Evolutionary conservation across 2,888 invertebrate genomes (phyloP), one percentile per base, ranked within the genome.

Genomic region (Drosophila hamatofila): DNA sequence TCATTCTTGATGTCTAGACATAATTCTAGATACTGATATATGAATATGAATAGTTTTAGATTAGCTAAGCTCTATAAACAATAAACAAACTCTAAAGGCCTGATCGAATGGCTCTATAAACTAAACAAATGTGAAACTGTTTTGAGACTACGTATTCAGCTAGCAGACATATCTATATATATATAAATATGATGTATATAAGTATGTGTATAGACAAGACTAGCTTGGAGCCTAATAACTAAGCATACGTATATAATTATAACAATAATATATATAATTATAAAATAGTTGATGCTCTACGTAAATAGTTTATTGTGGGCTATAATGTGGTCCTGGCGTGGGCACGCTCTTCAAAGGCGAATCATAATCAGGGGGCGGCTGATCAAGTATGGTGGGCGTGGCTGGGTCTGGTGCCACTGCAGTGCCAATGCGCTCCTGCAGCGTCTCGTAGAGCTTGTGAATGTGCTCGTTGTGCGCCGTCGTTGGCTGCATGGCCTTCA

Each of bases 291-390:
- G n/a, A n/a, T n/a, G n/a, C 12, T 33, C 18, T 18, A n/a, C n/a
- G 14, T 33, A n/a, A 14, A 35, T 1, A 18, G 16, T 42, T 67
- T 82, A 84, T 71, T 79, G 79, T 27, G 77, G 46, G 39, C 73
- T 88, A 92, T 96, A 95, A 58, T 92, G 93, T 0, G 97, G 96
- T 18, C 96, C 96, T 7, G 97, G 97, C 14, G 96, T 97, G 16
- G 97, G 97, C 6, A 97, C 97, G 94, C 96, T 96, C 95, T 97
- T 97, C 3, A 97, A 93, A 0, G 97, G 97, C 0, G 97, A 97
- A 90, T 97, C 96, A 73, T 96, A 94, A 89, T 97, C 96, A 46
- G 96, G 93, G 82, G 86, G 96, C 95, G 92, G 94, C 93, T 76
- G 95, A 95, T 76, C 95, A 93, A 82, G 96, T 95, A 87, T 68